Evolutionary conservation across 2,888 invertebrate species (phyloP).

Genomic region (Xanthia icteritia): DNA sequence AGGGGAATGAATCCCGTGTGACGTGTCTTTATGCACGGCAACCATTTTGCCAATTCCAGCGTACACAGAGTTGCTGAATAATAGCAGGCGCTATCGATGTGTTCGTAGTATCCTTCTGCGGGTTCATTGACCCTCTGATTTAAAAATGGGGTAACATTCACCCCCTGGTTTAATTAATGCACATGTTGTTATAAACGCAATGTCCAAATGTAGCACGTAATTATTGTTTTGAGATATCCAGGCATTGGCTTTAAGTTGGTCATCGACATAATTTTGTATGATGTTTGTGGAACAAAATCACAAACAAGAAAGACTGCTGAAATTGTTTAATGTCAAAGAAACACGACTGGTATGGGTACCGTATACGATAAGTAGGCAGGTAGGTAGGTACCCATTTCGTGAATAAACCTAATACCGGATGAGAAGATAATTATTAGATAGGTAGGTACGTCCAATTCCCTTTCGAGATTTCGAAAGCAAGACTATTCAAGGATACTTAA

Average conservation of each 20-base stretch:
- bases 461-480: slow-evolving; percentile 25
- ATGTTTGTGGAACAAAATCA: neutral
- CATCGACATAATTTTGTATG: slow-evolving; percentile 16
- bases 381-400: neutral
- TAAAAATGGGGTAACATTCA: slow-evolving; percentile 71
- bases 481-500: slow-evolving; percentile 10
- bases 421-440: too few species aligned
- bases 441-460: neutral
- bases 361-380: too few species aligned
- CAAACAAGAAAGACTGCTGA: neutral
- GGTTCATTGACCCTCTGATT: slow-evolving; percentile 70
- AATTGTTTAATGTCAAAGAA: neutral
- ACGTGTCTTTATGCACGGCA: slow-evolving; percentile 19
- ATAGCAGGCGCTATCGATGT: slow-evolving; percentile 58
- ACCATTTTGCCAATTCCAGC: slow-evolving; percentile 59
- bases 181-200: slow-evolving; percentile 62
- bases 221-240: slow-evolving; percentile 49
- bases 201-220: slow-evolving; percentile 57
- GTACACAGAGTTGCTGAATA: slow-evolving; percentile 52
- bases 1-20: neutral
- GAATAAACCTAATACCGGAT: slow-evolving; percentile 2
- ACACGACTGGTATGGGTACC: neutral
- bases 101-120: slow-evolving; percentile 33
- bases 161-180: slow-evolving; percentile 71
- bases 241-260: slow-evolving; percentile 3